Evolutionary conservation across 2,113 vertebrate genomes (phyloP).

Genomic region (Pelobates fuscus): DNA sequence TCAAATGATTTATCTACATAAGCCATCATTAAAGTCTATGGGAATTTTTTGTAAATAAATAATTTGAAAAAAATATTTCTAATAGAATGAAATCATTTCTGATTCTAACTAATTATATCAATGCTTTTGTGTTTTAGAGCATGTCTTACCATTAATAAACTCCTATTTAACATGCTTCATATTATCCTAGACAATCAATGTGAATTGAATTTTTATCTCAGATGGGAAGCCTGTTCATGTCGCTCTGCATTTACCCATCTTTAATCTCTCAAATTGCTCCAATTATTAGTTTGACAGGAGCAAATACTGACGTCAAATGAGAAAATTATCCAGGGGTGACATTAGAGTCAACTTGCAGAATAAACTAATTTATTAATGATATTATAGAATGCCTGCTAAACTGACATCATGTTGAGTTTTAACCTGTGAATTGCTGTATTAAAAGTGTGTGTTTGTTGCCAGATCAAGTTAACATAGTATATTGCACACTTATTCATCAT

Average conservation of each 20-base stretch:
- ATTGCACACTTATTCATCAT: no score
- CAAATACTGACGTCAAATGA: constrained; percentile 54
- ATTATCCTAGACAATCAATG: constrained; percentile 75
- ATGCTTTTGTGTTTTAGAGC: constrained; percentile 36
- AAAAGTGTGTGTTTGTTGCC: neutral
- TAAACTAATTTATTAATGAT: constrained; percentile 18
- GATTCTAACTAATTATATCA: no score
- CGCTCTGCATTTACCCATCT: constrained; percentile 60
- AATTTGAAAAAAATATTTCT: no score
- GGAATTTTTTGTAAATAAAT: no score
- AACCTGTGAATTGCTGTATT: neutral
- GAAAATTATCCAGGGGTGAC: constrained; percentile 47
- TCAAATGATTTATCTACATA: no score
- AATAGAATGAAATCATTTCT: no score
- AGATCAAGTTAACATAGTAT: no score
- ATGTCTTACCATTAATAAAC: constrained; percentile 61
- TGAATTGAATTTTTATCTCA: constrained; percentile 75
- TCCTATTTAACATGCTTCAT: constrained; percentile 66
- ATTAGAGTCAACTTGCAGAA: constrained; percentile 6
- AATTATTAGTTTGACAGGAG: constrained; percentile 55
- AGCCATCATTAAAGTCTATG: no score
- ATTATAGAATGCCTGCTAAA: neutral
- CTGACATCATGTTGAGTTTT: neutral
- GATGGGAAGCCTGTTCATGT: constrained; percentile 61
- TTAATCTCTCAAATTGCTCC: constrained; percentile 64